Base-by-base conservation (phyloP, 2,888 invertebrate species). In the Yponomeuta plumbellus region DNA sequence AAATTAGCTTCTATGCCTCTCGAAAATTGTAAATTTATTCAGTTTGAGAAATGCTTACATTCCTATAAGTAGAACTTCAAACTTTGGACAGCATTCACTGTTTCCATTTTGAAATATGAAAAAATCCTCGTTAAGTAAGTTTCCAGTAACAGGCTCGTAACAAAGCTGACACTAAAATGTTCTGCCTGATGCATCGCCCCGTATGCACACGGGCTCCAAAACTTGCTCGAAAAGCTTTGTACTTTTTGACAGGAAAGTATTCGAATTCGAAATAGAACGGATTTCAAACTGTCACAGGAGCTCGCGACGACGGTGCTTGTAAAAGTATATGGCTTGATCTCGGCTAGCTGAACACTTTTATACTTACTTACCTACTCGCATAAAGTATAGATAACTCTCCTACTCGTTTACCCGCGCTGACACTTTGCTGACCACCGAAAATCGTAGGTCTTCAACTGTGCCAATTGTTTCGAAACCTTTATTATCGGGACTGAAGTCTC, bases 201-300 rank as follows among this genome's bases (percentile, higher is more conserved):
- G 22, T 5, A 23, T 26, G 61, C 26, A 61, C 23, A 61, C 13
- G 34, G 11, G 23, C 61, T 61, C n/a, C 21, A 39, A 66, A 66
- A 26, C 56, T 66, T 66, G n/a, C 34, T 63, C 63, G 57, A 62
- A 66, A 63, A 63, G 52, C 52, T 62, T 56, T 62, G 34, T 4
- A 26, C 23, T 34, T 26, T 62, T 34, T 39, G 26, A 22, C 13
- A 52, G 57, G 17, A 40, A 26, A 62, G 62, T 52, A 52, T 66
- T 57, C 17, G 39, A 62, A 62, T 61, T n/a, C 26, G n/a, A n/a
- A 34, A 62, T 56, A 13, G 20, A 21, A 6, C 52, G 64, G 64
- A 56, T 56, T 64, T 56, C 11, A 64, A 52, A 64, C 23, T 44
- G 64, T 22, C 26, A 44, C 52, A 22, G 52, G 44, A 44, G 1